Base-by-base conservation (phyloP, 2,888 invertebrate species). In the Dusona sp. region DNA sequence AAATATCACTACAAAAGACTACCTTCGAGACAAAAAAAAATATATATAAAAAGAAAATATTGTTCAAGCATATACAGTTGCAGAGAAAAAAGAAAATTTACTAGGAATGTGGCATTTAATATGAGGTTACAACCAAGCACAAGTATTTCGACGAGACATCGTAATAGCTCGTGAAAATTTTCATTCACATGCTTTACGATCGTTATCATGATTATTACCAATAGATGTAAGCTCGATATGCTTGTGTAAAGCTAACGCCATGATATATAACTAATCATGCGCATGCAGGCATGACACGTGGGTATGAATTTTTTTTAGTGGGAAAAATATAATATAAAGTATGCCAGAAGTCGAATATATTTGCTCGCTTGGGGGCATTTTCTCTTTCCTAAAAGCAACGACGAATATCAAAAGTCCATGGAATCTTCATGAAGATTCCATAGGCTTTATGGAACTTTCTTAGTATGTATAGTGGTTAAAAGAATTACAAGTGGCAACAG, bases 361-460 rank as follows among this genome's bases (percentile, higher is more conserved):
- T 64, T 13, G 42, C 36, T 79, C 22, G 64, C 84, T 70, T 22
- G 13, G 65, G 51, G 84, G 84, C 84, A 84, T 86, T 86, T 86
- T 86, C 84, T 86, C 81, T 81, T 68, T 68, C 72, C 73, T 67
- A 68, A 80, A 73, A 78, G 77, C 80, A 81, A 79, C 65, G 81
- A 81, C 84, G 74, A 86, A 57, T 25, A 38, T 74, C 25, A 29
- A 22, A 80, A 74, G 80, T 57, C 13, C 16, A 9, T 61, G 29
- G 61, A 61, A 61, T 48, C 77, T 67, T 64, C 61, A n/a, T 68
- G 38, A 73, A 74, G 48, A 67, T 67, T 67, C 68, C 67, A 70
- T 29, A 42, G 33, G 19, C 48, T 67, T 29, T 57, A 9, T 33
- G 54, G 77, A 65, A 80, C 72, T 45, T 51, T 78, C 45, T 48